Evolutionary conservation across 2,113 vertebrate species (phyloP).

Genomic region (Phalacrocorax aristotelis): DNA sequence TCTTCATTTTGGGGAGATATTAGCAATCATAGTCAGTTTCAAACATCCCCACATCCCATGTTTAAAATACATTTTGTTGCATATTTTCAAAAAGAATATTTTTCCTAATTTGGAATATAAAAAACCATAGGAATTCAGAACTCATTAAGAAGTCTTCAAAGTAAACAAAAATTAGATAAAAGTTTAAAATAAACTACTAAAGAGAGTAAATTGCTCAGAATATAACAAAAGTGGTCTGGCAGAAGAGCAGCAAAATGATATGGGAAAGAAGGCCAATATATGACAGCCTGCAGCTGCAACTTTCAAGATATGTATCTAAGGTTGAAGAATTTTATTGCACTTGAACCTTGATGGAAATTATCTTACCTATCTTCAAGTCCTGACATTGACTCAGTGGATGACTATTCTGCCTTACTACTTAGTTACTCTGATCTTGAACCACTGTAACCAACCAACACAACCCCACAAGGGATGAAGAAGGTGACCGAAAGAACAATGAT

Average conservation of each 20-base stretch:
- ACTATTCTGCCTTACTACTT: neutral
- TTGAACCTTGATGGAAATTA: neutral
- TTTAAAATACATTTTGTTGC: neutral
- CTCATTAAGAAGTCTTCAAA: neutral
- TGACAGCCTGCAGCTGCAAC: neutral
- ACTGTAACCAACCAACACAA: no score
- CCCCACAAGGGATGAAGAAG: neutral
- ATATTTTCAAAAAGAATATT: neutral
- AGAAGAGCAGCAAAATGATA: neutral
- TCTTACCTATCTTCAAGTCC: neutral
- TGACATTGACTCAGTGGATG: neutral
- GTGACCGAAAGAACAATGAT: neutral
- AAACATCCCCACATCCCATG: neutral
- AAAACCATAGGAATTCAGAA: neutral
- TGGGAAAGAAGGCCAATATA: neutral
- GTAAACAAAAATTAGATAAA: neutral
- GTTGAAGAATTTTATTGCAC: neutral
- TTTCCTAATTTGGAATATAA: neutral
- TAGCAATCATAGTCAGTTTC: neutral
- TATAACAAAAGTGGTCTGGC: neutral
- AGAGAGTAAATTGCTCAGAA: neutral
- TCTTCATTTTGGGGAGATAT: neutral
- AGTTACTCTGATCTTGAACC: neutral
- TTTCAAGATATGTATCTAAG: neutral
- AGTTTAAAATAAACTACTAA: neutral